A percentile compares a stretch with the other conserved stretches of the same genome.
phyloP scores from a whole-genome alignment of 2,113 vertebrate species.

The Argyrosomus japonicus region DNA sequence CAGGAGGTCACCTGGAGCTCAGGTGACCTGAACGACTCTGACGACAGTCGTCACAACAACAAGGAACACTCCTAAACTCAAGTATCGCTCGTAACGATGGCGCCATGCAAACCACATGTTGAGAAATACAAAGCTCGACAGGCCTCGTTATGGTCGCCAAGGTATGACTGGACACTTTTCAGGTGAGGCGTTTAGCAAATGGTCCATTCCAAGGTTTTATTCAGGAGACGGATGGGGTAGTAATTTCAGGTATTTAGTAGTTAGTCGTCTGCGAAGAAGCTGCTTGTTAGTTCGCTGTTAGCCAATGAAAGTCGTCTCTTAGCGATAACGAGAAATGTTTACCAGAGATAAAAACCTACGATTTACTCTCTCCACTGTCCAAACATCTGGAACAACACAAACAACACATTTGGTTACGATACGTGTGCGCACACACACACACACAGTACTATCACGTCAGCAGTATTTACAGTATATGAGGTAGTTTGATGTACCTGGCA shows the following conservation, averaged over 20 bases:
- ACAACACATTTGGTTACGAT: constrained; percentile 56
- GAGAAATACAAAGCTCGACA: not conserved
- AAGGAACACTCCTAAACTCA: not conserved
- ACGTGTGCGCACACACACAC: constrained; percentile 23
- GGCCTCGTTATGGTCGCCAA: not conserved
- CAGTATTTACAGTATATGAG: not conserved
- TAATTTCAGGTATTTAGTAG: constrained; percentile 44
- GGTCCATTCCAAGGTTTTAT: not conserved
- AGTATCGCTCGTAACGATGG: too few relatives aligned
- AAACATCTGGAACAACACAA: constrained; percentile 88
- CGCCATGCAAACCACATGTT: not conserved
- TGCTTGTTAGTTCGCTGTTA: constrained; percentile 63
- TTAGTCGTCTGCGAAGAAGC: constrained; percentile 45
- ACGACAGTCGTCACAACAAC: too few relatives aligned
- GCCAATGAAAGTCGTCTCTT: constrained; percentile 47
- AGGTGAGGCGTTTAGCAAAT: not conserved
- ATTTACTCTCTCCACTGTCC: constrained; percentile 87
- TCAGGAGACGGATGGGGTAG: not conserved
- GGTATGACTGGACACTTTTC: not conserved
- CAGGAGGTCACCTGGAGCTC: too few relatives aligned
- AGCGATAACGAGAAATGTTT: constrained; percentile 76
- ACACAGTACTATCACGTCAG: not conserved
- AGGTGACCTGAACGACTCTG: too few relatives aligned
- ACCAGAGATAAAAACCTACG: constrained; percentile 88
- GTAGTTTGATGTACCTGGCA: constrained; percentile 87